Evolutionary conservation across 2,113 vertebrate genomes (phyloP).

Genomic region (Oreocharis arfaki): DNA sequence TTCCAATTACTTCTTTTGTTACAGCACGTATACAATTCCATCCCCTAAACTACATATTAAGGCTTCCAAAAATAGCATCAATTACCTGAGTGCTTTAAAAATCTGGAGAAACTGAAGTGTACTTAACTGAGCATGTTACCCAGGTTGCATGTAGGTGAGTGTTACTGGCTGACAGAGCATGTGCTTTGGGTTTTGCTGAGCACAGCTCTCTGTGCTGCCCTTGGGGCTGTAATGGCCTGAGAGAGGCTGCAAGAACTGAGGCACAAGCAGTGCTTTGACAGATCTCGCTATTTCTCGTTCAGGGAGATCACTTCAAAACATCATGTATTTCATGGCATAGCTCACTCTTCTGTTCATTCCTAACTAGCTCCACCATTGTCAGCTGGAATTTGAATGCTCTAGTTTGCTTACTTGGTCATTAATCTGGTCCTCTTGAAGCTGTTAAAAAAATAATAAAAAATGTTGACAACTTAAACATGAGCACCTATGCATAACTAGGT

Average conservation of each 20-base stretch:
- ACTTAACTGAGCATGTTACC: not conserved
- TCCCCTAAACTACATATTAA: not conserved
- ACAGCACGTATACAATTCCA: not conserved
- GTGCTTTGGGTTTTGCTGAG: no score
- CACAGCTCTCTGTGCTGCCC: rapidly evolving
- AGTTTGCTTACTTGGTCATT: not conserved
- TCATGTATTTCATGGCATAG: not conserved
- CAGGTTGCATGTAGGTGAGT: not conserved
- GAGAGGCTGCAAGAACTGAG: not conserved
- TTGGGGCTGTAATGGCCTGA: rapidly evolving
- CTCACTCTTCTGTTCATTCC: not conserved
- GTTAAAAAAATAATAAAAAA: not conserved
- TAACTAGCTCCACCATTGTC: not conserved
- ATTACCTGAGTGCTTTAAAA: not conserved
- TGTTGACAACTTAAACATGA: not conserved
- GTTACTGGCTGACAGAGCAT: not conserved
- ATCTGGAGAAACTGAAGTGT: not conserved
- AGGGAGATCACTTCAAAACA: not conserved
- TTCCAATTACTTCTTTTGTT: not conserved
- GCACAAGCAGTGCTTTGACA: not conserved
- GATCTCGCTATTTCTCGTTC: rapidly evolving
- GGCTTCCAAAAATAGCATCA: not conserved
- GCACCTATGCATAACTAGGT: not conserved
- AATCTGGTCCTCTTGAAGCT: not conserved
- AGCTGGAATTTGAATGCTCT: not conserved